Evolutionary conservation across 2,797 vertebrate genomes (phyloP), one percentile per base, ranked within the genome.

Genomic region (Echeneis naucrates): DNA sequence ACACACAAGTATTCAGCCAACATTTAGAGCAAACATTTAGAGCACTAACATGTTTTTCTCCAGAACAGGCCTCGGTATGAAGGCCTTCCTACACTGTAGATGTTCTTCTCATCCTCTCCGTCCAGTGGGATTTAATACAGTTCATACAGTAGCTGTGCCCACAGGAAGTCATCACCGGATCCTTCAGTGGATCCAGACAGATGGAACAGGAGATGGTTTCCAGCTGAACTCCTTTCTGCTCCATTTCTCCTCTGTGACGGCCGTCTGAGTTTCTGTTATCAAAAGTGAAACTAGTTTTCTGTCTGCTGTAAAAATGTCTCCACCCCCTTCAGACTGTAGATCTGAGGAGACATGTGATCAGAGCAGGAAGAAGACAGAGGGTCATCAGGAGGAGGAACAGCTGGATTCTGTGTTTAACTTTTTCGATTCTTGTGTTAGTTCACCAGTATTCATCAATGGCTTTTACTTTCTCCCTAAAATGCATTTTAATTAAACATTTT

Each of bases 61-160:
- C 17, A 42, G 17, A 17, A 17, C 40, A 42, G 40, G 40, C 2
- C 42, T 45, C 7, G n/a, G n/a, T n/a, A n/a, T n/a, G n/a, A n/a
- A n/a, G n/a, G n/a, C n/a, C n/a, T n/a, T n/a, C n/a, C n/a, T 51
- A n/a, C 61, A 63, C 47, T 52, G 60, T 42, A 8, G 62, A 26
- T 30, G n/a, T 4, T 35, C 45, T 19, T 50, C 16, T 4, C 8
- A 3, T 42, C 37, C 17, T 65, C 48, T 38, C 0, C 4, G 23
- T 63, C 60, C 62, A 65, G 50, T 0, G 1, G 19, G 0, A 2
- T 21, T 53, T 10, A 30, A 65, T 65, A 65, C 61, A 70, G 13
- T n/a, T n/a, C n/a, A n/a, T n/a, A n/a, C n/a, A n/a, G n/a, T n/a
- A n/a, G n/a, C n/a, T n/a, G n/a, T n/a, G n/a, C n/a, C n/a, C n/a